Evolutionary conservation across 2,888 invertebrate genomes (phyloP).

Genomic region (Xestoiulus laeticollis): DNA sequence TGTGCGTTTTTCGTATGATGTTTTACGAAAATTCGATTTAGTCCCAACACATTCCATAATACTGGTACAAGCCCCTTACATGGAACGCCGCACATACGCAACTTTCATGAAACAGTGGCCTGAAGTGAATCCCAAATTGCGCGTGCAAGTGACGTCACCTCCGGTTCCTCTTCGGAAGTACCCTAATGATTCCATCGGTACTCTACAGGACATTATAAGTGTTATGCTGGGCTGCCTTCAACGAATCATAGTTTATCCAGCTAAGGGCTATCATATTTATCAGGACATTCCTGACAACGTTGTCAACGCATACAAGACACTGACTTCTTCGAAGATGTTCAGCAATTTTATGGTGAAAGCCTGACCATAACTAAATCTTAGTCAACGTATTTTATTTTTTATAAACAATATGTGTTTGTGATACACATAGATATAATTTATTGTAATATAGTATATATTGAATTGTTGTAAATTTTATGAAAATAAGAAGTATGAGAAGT

Average conservation of each 20-base stretch:
- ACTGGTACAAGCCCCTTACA: conserved; percentile 61
- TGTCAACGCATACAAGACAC: conserved; percentile 45
- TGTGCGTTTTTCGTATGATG: conserved; percentile 59
- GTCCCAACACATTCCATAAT: conserved; percentile 58
- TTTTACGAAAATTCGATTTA: conserved; percentile 55
- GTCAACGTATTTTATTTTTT: neutral
- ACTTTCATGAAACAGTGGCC: conserved; percentile 62
- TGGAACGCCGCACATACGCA: conserved; percentile 61
- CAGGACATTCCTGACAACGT: conserved; percentile 59
- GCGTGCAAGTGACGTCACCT: conserved; percentile 60
- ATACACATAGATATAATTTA: neutral
- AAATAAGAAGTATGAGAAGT: too few species aligned
- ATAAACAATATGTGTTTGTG: neutral
- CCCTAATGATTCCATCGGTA: conserved; percentile 59
- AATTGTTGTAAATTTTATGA: too few species aligned
- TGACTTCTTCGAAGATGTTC: conserved; percentile 6
- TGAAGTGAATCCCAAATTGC: conserved; percentile 54
- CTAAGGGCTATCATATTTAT: conserved; percentile 59
- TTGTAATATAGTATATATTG: neutral
- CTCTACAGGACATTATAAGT: conserved; percentile 58
- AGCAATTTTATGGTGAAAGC: conserved; percentile 46
- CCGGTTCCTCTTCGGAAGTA: conserved; percentile 59
- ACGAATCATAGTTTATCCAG: conserved; percentile 60
- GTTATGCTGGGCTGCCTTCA: conserved; percentile 60
- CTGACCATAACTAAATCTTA: neutral